Base-by-base conservation (phyloP, 2,888 invertebrate genomes). In the Drosophila melanosoma region DNA sequence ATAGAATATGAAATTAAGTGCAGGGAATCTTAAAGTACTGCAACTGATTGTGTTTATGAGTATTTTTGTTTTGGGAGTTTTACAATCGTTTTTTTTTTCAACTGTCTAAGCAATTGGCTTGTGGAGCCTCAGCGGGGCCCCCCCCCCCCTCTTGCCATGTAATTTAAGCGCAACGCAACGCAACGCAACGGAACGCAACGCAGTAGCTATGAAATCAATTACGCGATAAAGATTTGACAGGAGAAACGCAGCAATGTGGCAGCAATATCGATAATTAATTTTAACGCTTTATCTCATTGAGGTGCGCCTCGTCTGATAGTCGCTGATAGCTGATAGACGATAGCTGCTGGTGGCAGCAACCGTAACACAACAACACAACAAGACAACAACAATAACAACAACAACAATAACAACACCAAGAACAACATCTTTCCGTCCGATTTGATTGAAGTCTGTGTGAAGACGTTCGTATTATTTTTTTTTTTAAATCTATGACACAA, bases 161-260 rank as follows among this genome's bases (percentile, higher is more conserved):
- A 87, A 87, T 71, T 82, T 89, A 87, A 77, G 74, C 29, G 79
- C 76, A 84, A 49, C 49, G 49, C 49, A 29, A 49, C 29, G 79
- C 79, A 88, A 49, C 49, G 49, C 49, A 29, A 38, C 49, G 49
- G 29, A 29, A 38, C 82, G 85, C 82, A 84, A 83, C 90, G 85
- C 89, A 83, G 90, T 91, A 89, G 90, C 89, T 82, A 83, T 87
- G 91, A 89, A 89, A 89, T 89, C 89, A 89, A 89, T 89, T 89
- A 87, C 85, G 83, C 88, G 87, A 87, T 87, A 87, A 87, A 87
- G 90, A 90, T 87, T 90, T 87, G 87, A 87, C 90, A 90, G 89
- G 86, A 88, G 83, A 88, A 90, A 72, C 81, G 79, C 75, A 78
- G 81, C 79, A 87, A 85, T 90, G 87, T 87, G 87, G 79, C 89